Conservation (phyloP, 2,888 invertebrate genomes). For the Eilema griseolum region DNA sequence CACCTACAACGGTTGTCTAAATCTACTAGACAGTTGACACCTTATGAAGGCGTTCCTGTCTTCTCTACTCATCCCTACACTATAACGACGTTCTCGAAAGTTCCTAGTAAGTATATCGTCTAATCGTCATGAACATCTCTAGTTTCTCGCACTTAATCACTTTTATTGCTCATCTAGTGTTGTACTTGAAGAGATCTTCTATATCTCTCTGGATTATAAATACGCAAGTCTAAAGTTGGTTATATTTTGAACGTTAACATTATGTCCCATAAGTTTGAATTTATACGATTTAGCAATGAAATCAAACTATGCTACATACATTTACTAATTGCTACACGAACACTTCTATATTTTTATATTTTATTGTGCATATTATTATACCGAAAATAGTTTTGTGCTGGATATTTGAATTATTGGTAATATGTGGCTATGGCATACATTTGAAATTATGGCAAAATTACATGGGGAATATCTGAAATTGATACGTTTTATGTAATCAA, state of each 20-base stretch:
- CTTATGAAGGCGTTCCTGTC: conserved; percentile 22
- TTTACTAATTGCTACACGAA: conserved; percentile 42
- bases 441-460: neutral
- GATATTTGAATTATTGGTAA: conserved; percentile 18
- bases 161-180: conserved; percentile 43
- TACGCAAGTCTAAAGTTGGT: conserved; percentile 11
- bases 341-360: conserved; percentile 26
- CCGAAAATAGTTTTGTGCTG: conserved; percentile 42
- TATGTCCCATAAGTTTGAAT: conserved; percentile 27
- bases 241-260: conserved; percentile 14
- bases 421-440: neutral
- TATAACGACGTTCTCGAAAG: conserved; percentile 23
- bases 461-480: neutral
- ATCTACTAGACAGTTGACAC: conserved; percentile 34
- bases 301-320: conserved; percentile 34
- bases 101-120: conserved; percentile 29
- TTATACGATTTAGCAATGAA: conserved; percentile 26
- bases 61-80: conserved; percentile 19
- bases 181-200: conserved; percentile 25
- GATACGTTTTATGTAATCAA: neutral
- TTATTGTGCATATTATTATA: conserved; percentile 37
- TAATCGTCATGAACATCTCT: conserved; percentile 30
- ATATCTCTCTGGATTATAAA: conserved; percentile 10
- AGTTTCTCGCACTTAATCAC: conserved; percentile 19
- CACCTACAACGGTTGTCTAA: conserved; percentile 41